phyloP scores from a whole-genome alignment of 2,888 invertebrate genomes.

The Chrysolina haemoptera region DNA sequence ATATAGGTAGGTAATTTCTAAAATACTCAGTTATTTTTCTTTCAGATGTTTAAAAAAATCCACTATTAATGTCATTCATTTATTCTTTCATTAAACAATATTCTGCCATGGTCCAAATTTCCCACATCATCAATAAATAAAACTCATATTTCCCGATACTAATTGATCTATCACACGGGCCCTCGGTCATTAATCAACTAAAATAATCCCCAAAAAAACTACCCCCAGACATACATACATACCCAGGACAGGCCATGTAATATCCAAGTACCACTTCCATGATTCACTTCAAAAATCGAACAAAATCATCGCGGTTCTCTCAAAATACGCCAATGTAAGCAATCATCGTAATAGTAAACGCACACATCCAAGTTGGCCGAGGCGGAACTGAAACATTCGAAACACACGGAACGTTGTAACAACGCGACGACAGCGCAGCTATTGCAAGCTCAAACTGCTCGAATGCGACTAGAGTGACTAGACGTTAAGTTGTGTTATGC shows the following conservation, averaged over 20 bases:
- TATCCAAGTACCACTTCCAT: constrained; percentile 49
- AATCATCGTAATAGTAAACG: constrained; percentile 15
- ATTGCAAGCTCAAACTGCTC: constrained; percentile 22
- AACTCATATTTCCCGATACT: too few species aligned
- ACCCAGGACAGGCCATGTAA: constrained; percentile 49
- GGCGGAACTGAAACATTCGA: constrained; percentile 12
- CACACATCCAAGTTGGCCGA: constrained; percentile 12
- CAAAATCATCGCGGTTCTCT: neutral
- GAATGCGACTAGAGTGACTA: constrained; percentile 21
- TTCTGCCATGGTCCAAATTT: too few species aligned
- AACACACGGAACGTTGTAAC: neutral
- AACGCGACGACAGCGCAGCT: constrained; percentile 1
- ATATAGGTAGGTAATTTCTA: too few species aligned
- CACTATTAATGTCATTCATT: too few species aligned
- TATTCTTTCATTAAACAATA: too few species aligned
- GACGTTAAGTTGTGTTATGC: neutral
- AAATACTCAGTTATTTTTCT: too few species aligned
- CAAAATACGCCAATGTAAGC: constrained; percentile 15
- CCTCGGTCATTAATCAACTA: too few species aligned
- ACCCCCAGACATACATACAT: constrained; percentile 18
- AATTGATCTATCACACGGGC: too few species aligned
- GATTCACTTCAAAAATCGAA: constrained; percentile 23
- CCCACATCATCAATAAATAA: too few species aligned
- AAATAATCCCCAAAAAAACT: too few species aligned
- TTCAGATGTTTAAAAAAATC: too few species aligned